Base-by-base conservation (phyloP, 2,888 invertebrate genomes). In the Nyleta sp. region DNA sequence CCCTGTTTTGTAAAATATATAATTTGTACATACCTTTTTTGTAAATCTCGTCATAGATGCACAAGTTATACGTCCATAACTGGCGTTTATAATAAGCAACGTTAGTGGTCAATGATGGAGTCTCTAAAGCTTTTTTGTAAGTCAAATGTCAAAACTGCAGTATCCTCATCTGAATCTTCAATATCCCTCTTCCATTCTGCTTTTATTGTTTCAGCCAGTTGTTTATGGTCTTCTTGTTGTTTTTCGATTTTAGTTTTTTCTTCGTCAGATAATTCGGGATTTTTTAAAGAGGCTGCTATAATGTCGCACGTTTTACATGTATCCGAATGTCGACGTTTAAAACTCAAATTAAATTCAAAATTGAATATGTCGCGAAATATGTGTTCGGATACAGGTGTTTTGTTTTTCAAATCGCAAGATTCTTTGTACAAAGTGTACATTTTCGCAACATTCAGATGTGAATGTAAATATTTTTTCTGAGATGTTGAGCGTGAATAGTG, bases 281-380 rank as follows among this genome's bases (percentile, higher is more conserved):
- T 31, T 46, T 55, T 55, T 15, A 57, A 38, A 11, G 46, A 1
- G 11, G 17, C 48, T 8, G 35, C 11, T 2, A 64, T 7, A 7
- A 10, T 2, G 13, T 78, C 73, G 20, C 75, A 76, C 0, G 42
- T 64, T 50, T 68, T 76, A 10, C 70, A 76, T 1, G 57, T 68
- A 13, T 78, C 73, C 0, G 78, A 62, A 38, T 78, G 59, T 8
- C 60, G 57, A 24, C 53, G 65, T 28, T 78, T 67, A 18, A 77
- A 77, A 38, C 22, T 20, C 0, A 77, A 11, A 60, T 72, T 77
- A 22, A 59, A 77, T 10, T 78, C 72, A 13, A n/a, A 35, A 57
- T 78, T 78, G 6, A 78, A 78, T 15, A 78, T 68, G 13, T 57
- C 15, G 0, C 68, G 62, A 38, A 77, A 77, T 11, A 70, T 64